Evolutionary conservation across 2,113 vertebrate genomes (phyloP).

Genomic region (Clinocottus analis): DNA sequence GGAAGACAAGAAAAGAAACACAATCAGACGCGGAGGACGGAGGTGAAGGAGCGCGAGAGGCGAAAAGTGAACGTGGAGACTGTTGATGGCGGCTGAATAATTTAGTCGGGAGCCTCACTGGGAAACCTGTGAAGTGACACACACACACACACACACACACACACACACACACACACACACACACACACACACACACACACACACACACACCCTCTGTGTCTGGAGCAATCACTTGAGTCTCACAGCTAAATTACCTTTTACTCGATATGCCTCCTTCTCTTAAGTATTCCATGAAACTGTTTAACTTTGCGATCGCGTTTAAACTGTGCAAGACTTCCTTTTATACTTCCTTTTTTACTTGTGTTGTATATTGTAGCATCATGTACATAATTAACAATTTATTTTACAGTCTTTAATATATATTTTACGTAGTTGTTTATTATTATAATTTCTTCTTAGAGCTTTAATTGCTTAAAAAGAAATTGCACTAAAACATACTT

Average conservation of each 20-base stretch:
- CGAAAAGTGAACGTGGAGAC: slow-evolving; percentile 38
- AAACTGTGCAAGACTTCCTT: too few relatives aligned
- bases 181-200: neutral
- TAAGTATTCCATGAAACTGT: neutral
- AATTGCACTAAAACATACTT: neutral
- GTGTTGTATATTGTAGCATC: too few relatives aligned
- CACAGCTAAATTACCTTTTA: slow-evolving; percentile 9
- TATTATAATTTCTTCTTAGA: too few relatives aligned
- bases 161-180: neutral
- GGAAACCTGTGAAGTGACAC: slow-evolving; percentile 17
- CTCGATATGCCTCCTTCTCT: neutral
- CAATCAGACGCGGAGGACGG: slow-evolving; percentile 6
- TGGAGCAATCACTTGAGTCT: neutral
- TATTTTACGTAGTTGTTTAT: too few relatives aligned
- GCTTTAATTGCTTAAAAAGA: neutral
- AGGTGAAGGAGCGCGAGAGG: slow-evolving; percentile 10
- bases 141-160: neutral
- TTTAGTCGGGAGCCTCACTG: slow-evolving; percentile 33
- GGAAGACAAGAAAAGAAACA: neutral
- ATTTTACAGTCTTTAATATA: too few relatives aligned
- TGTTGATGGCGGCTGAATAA: slow-evolving; percentile 57
- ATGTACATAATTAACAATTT: too few relatives aligned
- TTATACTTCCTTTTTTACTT: too few relatives aligned
- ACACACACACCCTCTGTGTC: slow-evolving; percentile 5
- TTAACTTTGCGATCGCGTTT: neutral